Percentiles rank a stretch among this genome's conserved stretches.
These are phyloP conservation scores for Melinaea menophilus DNA, from an alignment of 2,888 invertebrate genomes.

Conservation along the genomic window DNA sequence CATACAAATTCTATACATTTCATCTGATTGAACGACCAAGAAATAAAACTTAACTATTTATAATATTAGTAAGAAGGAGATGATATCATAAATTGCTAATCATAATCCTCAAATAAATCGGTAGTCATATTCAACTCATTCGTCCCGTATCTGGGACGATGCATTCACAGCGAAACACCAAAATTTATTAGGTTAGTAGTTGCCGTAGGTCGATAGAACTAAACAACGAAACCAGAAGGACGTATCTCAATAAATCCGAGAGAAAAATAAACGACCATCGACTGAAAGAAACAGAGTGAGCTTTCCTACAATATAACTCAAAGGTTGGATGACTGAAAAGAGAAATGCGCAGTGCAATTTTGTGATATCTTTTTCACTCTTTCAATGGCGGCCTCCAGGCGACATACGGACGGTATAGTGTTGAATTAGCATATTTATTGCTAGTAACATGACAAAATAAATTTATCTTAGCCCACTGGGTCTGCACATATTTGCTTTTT, in stretches of 20 bases:
- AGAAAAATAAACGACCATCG: constrained; percentile 64
- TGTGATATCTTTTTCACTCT: constrained; percentile 77
- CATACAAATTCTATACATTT: no score
- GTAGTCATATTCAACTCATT: constrained; percentile 62
- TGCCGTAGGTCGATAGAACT: constrained; percentile 77
- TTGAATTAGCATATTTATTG: constrained; percentile 77
- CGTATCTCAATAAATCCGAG: constrained; percentile 60
- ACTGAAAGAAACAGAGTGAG: constrained; percentile 61
- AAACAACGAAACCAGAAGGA: constrained; percentile 54
- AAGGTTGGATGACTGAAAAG: constrained; percentile 72
- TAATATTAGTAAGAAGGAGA: no score
- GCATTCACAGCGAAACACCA: constrained; percentile 77
- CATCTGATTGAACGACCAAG: no score
- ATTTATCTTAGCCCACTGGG: constrained; percentile 70
- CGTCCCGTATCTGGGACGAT: constrained; percentile 68
- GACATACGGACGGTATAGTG: constrained; percentile 76
- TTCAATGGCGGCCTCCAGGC: constrained; percentile 67
- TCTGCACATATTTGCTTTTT: constrained; percentile 54
- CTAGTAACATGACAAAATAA: constrained; percentile 71
- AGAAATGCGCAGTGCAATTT: constrained; percentile 77
- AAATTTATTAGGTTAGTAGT: constrained; percentile 79
- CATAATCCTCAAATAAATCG: constrained; percentile 52
- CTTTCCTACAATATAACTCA: constrained; percentile 53
- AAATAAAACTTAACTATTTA: no score
- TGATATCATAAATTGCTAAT: constrained; percentile 25